Conservation (phyloP, 2,888 invertebrate species). For the Polymixis lichenea region DNA sequence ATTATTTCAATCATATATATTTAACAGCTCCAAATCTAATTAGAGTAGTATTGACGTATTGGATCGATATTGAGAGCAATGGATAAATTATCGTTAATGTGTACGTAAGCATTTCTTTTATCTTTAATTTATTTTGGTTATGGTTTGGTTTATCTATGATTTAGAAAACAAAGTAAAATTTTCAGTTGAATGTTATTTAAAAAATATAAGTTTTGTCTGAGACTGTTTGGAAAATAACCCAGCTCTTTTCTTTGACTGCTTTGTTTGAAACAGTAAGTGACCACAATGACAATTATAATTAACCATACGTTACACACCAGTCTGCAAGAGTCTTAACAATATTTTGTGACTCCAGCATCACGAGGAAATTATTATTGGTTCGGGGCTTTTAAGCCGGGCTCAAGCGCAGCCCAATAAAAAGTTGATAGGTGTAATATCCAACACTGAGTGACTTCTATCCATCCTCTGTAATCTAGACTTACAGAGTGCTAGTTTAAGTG, state of each 20-base stretch:
- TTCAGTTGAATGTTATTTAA: too few relatives aligned
- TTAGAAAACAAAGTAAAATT: too few relatives aligned
- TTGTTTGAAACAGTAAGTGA: not conserved
- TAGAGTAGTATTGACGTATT: too few relatives aligned
- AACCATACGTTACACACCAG: conserved; percentile 24
- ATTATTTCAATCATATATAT: conserved; percentile 36
- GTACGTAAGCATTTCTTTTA: too few relatives aligned
- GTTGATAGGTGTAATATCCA: conserved; percentile 36
- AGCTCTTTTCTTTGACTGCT: not conserved
- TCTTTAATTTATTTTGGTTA: too few relatives aligned
- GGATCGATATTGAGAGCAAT: too few relatives aligned
- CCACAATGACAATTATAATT: too few relatives aligned
- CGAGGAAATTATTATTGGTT: conserved; percentile 48
- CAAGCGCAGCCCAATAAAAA: conserved; percentile 41
- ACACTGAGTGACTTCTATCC: conserved; percentile 10
- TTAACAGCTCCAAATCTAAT: too few relatives aligned
- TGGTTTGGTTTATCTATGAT: too few relatives aligned
- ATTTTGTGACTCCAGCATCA: conserved; percentile 24
- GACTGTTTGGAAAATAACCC: too few relatives aligned
- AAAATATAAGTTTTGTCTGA: not conserved
- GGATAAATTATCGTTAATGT: too few relatives aligned
- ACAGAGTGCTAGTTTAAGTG: not conserved
- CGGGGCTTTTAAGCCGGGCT: conserved; percentile 52
- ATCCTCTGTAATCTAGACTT: conserved; percentile 9
- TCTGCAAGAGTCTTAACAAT: conserved; percentile 19